Percentiles rank a stretch among this genome's conserved stretches.
Evolutionary conservation across 2,797 vertebrate genomes (phyloP).

Genomic region (Pseudotriccus pelzelni): DNA sequence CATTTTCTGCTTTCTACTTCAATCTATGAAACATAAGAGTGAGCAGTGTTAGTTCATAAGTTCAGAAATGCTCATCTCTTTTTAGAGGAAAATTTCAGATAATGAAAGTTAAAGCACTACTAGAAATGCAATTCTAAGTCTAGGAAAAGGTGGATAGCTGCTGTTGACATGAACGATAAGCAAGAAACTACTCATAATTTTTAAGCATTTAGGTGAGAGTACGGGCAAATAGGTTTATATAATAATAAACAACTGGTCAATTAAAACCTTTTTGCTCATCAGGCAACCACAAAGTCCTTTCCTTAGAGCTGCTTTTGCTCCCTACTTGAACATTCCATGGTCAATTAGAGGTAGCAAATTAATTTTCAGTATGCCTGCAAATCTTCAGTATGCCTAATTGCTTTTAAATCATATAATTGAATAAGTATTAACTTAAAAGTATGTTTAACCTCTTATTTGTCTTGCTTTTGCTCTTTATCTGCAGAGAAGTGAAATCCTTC

Average conservation of each 20-base stretch:
- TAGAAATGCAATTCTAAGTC: background rate
- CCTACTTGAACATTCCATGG: background rate
- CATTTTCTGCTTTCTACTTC: background rate
- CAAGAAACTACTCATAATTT: background rate
- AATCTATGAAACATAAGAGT: background rate
- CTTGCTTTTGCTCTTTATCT: background rate
- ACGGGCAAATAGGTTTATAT: background rate
- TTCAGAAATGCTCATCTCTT: background rate
- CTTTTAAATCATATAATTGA: background rate
- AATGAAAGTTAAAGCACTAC: background rate
- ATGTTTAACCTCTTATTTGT: background rate
- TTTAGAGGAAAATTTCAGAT: background rate
- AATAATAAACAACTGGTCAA: background rate
- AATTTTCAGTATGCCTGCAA: background rate
- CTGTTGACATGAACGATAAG: background rate
- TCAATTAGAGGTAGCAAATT: background rate
- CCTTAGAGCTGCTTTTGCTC: background rate
- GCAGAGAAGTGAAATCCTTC: background rate
- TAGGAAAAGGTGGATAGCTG: background rate
- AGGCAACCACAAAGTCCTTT: background rate
- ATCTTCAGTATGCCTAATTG: background rate
- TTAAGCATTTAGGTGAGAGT: background rate
- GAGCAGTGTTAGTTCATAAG: background rate
- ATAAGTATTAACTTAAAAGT: background rate
- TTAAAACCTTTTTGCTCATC: background rate